These are phyloP conservation scores for Nomia melanderi DNA, from an alignment of 1,140 invertebrate genomes.

Conservation along the genomic window DNA sequence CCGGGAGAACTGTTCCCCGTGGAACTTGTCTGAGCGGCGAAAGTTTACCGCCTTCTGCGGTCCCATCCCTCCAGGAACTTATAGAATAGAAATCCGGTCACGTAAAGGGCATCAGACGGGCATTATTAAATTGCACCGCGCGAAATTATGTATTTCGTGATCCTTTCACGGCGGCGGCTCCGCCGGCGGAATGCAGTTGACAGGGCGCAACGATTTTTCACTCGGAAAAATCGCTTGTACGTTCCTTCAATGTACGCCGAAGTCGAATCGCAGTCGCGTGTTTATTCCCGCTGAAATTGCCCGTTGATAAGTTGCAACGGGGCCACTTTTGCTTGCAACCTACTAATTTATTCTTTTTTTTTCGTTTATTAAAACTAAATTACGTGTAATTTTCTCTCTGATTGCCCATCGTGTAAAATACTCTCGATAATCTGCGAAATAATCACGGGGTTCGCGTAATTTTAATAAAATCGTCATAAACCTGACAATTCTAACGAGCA, in stretches of 20 bases:
- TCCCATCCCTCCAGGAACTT: background rate
- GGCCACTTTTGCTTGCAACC: background rate
- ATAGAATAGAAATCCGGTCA: slow-evolving; percentile 6
- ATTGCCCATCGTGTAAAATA: too few relatives aligned
- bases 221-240: background rate
- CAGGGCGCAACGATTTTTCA: background rate
- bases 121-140: slow-evolving; percentile 6
- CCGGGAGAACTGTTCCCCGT: background rate
- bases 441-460: too few relatives aligned
- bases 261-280: background rate
- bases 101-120: background rate
- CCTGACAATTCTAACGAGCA: too few relatives aligned
- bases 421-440: too few relatives aligned
- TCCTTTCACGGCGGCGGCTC: background rate
- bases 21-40: background rate
- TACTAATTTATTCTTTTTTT: background rate
- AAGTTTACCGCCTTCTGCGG: background rate
- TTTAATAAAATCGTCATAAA: too few relatives aligned
- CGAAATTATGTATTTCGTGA: background rate
- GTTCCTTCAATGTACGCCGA: background rate
- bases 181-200: background rate
- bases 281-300: background rate
- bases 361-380: too few relatives aligned
- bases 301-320: background rate
- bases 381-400: too few relatives aligned